Conservation (phyloP, 2,113 vertebrate species). For the Syngnathus typhle region DNA sequence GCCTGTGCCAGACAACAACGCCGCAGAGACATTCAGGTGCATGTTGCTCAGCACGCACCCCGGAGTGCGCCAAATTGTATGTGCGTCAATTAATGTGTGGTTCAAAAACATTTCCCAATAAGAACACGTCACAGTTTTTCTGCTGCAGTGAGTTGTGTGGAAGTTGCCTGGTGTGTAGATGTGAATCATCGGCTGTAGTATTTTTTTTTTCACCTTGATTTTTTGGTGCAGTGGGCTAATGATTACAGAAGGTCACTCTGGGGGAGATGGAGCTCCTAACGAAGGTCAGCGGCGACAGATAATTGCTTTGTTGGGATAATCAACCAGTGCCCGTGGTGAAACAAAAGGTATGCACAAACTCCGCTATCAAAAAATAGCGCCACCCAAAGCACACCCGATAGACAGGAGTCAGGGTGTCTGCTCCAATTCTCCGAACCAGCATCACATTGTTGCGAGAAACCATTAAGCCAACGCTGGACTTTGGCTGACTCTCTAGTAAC, state of each 20-base stretch:
- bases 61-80: too few relatives aligned
- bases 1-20: slow-evolving; percentile 42
- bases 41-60: slow-evolving; percentile 25
- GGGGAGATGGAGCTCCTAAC: slow-evolving; percentile 24
- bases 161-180: too few relatives aligned
- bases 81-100: too few relatives aligned
- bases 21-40: slow-evolving; percentile 53
- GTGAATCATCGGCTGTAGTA: too few relatives aligned
- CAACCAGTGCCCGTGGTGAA: slow-evolving; percentile 22
- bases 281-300: slow-evolving; percentile 36
- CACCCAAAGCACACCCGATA: slow-evolving; percentile 22
- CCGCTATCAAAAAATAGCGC: background rate
- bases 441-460: slow-evolving; percentile 61
- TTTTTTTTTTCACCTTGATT: too few relatives aligned
- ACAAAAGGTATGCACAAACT: slow-evolving; percentile 4
- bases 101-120: too few relatives aligned
- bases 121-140: too few relatives aligned
- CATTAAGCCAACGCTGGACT: slow-evolving; percentile 72
- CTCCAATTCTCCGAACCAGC: slow-evolving; percentile 59
- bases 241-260: slow-evolving; percentile 35
- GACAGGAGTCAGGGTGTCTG: slow-evolving; percentile 67
- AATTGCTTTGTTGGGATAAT: slow-evolving; percentile 29
- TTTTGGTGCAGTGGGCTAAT: background rate
- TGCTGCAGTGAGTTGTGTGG: too few relatives aligned
- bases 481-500: slow-evolving; percentile 74